Evolutionary conservation across 2,113 vertebrate species (phyloP), one percentile per base, ranked within the genome.

Genomic region (Ptyas mucosa): DNA sequence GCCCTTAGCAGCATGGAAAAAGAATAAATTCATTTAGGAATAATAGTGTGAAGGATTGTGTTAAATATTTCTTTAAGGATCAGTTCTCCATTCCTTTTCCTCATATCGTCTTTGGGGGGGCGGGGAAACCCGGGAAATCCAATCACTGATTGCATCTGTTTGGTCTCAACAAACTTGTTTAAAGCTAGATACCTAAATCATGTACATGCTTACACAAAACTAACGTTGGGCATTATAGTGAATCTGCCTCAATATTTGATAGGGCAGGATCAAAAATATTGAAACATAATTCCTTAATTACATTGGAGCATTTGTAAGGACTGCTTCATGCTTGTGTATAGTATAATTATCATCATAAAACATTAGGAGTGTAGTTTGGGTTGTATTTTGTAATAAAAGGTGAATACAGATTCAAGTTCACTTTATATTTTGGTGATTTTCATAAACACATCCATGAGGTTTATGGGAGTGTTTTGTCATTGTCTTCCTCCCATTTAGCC

Each of bases 211-310:
- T 24, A 55, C 21, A 21, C 18, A 39, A 52, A 24, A 12, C 85
- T 57, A 91, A 58, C 14, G 12, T 51, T 29, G 58, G 29, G 15
- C 54, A 75, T 39, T 34, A 75, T 34, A 11, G 26, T 91, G 29
- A 61, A 51, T 64, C 5, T 64, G 21, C 29, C 57, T 10, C 11
- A 58, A 8, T 89, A 51, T 85, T 57, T 57, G 26, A 39, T 57
- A 58, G 15, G 43, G 5, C 12, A 58, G 7, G 5, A 26, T 89
- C 53, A 23, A 24, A 26, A n/a, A 85, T 92, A 11, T n/a, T 34
- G 52, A 26, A 89, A 85, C 10, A 34, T 89, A 81, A 87, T 89
- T 88, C 89, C 34, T 92, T 58, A 89, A 92, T 61, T 93, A 39
- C 21, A 61, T 39, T 49, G 43, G 21, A 86, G 43, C 57, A 20